Evolutionary conservation across 2,113 vertebrate genomes (phyloP), one percentile per base, ranked within the genome.

Genomic region (Salvelinus fontinalis): DNA sequence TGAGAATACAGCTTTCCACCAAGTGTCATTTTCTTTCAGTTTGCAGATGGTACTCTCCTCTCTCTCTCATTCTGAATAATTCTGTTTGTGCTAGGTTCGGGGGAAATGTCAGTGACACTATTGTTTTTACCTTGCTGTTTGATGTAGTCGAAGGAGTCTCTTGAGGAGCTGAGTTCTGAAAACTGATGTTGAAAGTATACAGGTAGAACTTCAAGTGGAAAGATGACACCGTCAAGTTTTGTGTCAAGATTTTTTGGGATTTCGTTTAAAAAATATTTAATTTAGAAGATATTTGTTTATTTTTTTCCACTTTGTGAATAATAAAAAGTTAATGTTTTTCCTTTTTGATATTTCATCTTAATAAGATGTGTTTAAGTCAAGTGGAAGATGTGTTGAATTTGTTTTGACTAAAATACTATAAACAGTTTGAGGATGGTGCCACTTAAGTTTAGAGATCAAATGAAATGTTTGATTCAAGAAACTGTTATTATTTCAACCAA

Each of bases 11-110:
- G 83, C 82, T 88, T 89, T 89, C 86, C 84, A 85, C 89, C 86
- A 88, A 86, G 86, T 90, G 92, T 91, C 92, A 93, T 93, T 92
- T 93, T 85, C 81, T 84, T 83, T 79, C 84, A 80, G 81, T 89
- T 89, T 90, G 85, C 76, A 77, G 81, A 84, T 90, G 89, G 82
- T 86, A 85, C 85, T 88, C 80, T 31, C 79, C 86, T 75, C 57
- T 76, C 34, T 27, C 73, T 79, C 79, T 71, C 78, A 22, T 79
- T 77, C 75, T 94, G 89, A 93, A 93, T 93, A 93, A 94, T 93
- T 94, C 92, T 90, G 91, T 93, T 94, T 94, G 92, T 93, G 90
- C 86, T 68, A 73, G 79, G 80, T 92, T 92, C 90, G 84, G 87
- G 86, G 85, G 83, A 87, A 78, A 87, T 88, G 89, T 90, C 91